Base-by-base conservation (phyloP, 2,797 vertebrate species). In the Chrysocyon brachyurus region DNA sequence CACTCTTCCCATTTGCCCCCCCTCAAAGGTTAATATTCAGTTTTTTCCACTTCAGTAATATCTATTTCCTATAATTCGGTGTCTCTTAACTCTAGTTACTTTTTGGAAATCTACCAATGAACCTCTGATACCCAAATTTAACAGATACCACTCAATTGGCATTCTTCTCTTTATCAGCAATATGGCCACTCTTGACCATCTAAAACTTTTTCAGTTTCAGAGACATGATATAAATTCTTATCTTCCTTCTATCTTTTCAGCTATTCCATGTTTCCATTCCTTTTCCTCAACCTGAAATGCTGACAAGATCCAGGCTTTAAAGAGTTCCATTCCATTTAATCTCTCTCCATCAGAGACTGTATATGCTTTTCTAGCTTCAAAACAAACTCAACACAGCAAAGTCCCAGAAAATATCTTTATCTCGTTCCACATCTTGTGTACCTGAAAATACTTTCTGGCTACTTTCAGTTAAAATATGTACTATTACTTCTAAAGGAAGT, bases 401-500 rank as follows among this genome's bases (percentile, higher is more conserved):
- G 36, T 33, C 40, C 26, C 57, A 84, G 28, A 68, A 19, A 70
- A 54, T 17, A 96, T n/a, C 49, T 92, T 49, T 33, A 78, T 54
- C 64, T 88, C 31, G 63, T 28, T 21, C n/a, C 26, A 49, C 79
- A 91, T 31, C 72, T 3, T 78, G 24, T n/a, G 22, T 8, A 75
- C 17, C 52, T 89, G 21, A 88, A 94, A 87, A 22, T 61, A 90
- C 46, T 81, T 82, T 54, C 36, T 86, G 78, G 85, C n/a, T 59
- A 61, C 57, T 7, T 46, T 19, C 26, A 94, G 36, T 0, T 81
- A 33, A 87, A 90, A 8, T 63, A 52, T 52, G 12, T 52, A 68
- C 33, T 72, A 61, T 26, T 16, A 94, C 8, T 87, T 92, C 61
- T 87, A 87, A 90, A 66, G 91, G 36, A 90, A 94, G 63, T 57